Base-by-base conservation (phyloP, 1,140 invertebrate species). In the Leptinotarsa defecta region DNA sequence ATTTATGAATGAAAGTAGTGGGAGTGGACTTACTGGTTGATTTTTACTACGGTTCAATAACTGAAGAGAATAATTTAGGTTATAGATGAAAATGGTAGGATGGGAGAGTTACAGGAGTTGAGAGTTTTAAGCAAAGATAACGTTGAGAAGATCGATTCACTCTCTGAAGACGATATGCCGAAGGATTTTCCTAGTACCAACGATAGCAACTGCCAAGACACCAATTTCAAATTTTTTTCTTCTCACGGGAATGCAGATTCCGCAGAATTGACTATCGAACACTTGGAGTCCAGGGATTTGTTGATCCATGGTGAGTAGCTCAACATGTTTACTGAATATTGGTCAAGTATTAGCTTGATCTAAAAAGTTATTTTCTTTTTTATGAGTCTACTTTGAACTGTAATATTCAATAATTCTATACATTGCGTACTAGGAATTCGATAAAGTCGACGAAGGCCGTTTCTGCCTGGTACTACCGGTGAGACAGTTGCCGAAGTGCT, bases 101-200 rank as follows among this genome's bases (percentile, higher is more conserved):
- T 81, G 20, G 81, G 82, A 6, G 83, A 84, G 73, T 63, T 84
- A 15, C 80, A 81, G 24, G 80, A 83, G 49, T 64, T 83, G 13
- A 75, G 77, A 49, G 68, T 79, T 4, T 65, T 91, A 88, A 48
- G 83, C 79, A 4, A 92, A 83, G 75, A 92, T 92, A 52, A 86
- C 86, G 48, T 84, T 79, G 90, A 93, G 91, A 57, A 91, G 90
- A 27, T 76, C 15, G 70, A 76, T 48, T 15, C 48, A 67, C 15
- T 61, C 4, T 20, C 15, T 8, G 63, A 65, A 65, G 63, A 65
- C 20, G 68, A 70, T 19, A 15, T 70, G 48, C 68, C 68, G 27
- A 70, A 52, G n/a, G 43, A 52, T 15, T 49, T 70, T 8, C 43
- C 65, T 19, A 68, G 19, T 13, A n/a, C n/a, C 24, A 15, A 24